phyloP scores from a whole-genome alignment of 2,797 vertebrate genomes.

The Muraenolepis orangiensis region DNA sequence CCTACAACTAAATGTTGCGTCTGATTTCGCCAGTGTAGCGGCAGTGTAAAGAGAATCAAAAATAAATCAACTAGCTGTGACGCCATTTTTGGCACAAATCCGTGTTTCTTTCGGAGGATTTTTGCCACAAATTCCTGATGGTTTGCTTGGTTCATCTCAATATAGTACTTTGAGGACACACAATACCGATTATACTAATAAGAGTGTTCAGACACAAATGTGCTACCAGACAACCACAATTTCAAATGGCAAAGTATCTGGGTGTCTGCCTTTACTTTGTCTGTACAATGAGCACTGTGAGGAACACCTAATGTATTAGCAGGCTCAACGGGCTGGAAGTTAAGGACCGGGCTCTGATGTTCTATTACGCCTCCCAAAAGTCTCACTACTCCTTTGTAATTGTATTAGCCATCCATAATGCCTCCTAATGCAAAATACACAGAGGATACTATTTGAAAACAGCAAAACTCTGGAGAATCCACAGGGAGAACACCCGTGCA shows the following conservation, averaged over 20 bases:
- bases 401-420: not conserved
- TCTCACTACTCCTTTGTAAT: not conserved
- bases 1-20: not conserved
- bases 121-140: not conserved
- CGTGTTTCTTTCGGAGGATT: not conserved
- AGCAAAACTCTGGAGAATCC: not conserved
- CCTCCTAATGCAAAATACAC: not conserved
- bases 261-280: not conserved
- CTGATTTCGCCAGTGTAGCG: not conserved
- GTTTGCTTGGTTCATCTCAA: not conserved
- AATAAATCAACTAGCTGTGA: not conserved
- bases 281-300: not conserved
- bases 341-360: not conserved
- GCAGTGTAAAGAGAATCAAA: not conserved
- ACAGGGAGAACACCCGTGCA: not conserved
- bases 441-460: not conserved
- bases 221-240: not conserved
- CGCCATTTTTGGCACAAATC: not conserved
- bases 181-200: not conserved
- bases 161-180: not conserved
- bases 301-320: not conserved
- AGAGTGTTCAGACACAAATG: not conserved
- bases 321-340: not conserved
- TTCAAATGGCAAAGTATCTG: not conserved
- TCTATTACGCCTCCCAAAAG: not conserved